These are phyloP conservation scores for Maconellicoccus hirsutus DNA, from an alignment of 1,140 invertebrate species.

Conservation along the genomic window DNA sequence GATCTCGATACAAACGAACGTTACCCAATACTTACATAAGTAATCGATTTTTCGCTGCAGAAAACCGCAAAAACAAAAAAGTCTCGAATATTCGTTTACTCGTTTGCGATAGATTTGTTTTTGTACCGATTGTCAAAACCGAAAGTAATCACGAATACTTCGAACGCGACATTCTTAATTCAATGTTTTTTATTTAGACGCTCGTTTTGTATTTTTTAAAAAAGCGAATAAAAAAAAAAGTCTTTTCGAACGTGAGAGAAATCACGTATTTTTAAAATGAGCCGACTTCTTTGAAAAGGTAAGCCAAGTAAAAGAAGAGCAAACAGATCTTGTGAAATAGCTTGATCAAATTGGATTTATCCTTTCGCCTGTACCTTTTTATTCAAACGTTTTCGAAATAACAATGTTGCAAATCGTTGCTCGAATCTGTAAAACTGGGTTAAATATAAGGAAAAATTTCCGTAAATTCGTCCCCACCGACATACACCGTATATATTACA, in stretches of 20 bases:
- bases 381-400: neutral
- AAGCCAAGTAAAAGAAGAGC: neutral
- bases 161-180: neutral
- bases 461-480: too few species aligned
- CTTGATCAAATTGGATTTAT: neutral
- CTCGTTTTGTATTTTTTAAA: too few species aligned
- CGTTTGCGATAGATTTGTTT: too few species aligned
- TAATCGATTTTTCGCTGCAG: too few species aligned
- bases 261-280: neutral
- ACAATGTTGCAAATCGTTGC: conserved; percentile 7
- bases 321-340: neutral
- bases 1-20: too few species aligned
- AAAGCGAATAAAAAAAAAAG: neutral
- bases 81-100: too few species aligned
- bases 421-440: neutral
- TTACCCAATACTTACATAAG: too few species aligned
- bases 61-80: too few species aligned
- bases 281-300: neutral
- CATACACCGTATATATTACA: too few species aligned
- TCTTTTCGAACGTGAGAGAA: neutral
- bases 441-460: neutral
- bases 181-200: conserved; percentile 2
- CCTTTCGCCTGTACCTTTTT: neutral
- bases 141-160: too few species aligned
- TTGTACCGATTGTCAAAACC: too few species aligned